Evolutionary conservation across 2,797 vertebrate genomes (phyloP), one percentile per base, ranked within the genome.

Genomic region (Mionectes olivaceus): DNA sequence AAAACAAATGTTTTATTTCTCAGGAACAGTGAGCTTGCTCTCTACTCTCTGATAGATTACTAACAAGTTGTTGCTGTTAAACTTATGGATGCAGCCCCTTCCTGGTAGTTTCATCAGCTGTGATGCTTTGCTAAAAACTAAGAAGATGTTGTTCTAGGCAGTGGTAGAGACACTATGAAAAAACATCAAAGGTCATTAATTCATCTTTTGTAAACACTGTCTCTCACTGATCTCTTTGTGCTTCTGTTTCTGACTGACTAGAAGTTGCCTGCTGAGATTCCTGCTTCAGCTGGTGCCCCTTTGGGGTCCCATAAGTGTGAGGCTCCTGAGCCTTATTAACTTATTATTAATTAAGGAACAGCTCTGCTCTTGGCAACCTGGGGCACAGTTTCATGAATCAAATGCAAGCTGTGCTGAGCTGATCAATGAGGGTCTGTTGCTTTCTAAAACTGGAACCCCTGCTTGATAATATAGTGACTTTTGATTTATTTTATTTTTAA

Each of bases 331-430:
- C 35, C 35, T 35, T 35, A 35, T 35, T 35, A 35, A 35, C 35
- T 35, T 35, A 94, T 81, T 93, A 95, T 92, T 95, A 96, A 93
- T 95, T 96, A 96, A 90, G 64, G 39, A 89, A 14, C 52, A 73
- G 56, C 60, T 95, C 80, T 89, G 57, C 49, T 91, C 71, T 75
- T 87, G 74, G 68, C 93, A 90, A 73, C 63, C 67, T 85, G 68
- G 93, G 77, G 53, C 60, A 60, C 56, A 65, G 78, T 64, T 90
- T 93, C 88, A 83, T 85, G 76, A 87, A 90, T 92, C 85, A 87
- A 76, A 87, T 61, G 43, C 65, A 94, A 82, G 87, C 83, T 80
- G 77, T 71, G 69, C 64, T 73, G 83, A 57, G 83, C 67, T 87
- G 84, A 95, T 95, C 92, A 91, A 80, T 93, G 75, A 60, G 30